These are phyloP conservation scores for Pseudoatta argentina DNA, from an alignment of 1,140 invertebrate species.

Conservation along the genomic window DNA sequence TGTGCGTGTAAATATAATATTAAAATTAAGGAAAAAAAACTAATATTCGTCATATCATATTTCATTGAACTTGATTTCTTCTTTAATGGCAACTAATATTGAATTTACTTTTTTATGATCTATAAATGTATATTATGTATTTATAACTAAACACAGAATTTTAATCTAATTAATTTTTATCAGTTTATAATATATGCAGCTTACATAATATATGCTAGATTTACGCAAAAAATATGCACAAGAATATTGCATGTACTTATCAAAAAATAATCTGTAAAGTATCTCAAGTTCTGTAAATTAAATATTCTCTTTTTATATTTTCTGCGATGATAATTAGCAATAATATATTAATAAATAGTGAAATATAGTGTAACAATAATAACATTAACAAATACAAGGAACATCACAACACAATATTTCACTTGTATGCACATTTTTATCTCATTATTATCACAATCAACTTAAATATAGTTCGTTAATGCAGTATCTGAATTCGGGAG, in stretches of 20 bases:
- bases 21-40: not conserved
- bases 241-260: too few species aligned
- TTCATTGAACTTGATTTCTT: not conserved
- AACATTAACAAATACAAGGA: not conserved
- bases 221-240: not conserved
- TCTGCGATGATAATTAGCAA: not conserved
- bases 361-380: not conserved
- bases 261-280: not conserved
- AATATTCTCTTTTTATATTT: not conserved
- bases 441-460: constrained; percentile 37
- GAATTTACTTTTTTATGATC: not conserved
- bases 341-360: not conserved
- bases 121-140: not conserved
- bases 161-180: not conserved
- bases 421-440: not conserved
- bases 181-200: not conserved
- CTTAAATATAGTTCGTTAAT: constrained; percentile 46
- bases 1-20: not conserved
- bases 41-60: not conserved
- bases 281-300: not conserved
- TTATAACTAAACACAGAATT: not conserved
- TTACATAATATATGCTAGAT: not conserved
- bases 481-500: constrained; percentile 31
- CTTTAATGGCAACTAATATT: not conserved
- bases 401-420: not conserved